phyloP scores from a whole-genome alignment of 2,888 invertebrate species.

The Octodonta nipae region DNA sequence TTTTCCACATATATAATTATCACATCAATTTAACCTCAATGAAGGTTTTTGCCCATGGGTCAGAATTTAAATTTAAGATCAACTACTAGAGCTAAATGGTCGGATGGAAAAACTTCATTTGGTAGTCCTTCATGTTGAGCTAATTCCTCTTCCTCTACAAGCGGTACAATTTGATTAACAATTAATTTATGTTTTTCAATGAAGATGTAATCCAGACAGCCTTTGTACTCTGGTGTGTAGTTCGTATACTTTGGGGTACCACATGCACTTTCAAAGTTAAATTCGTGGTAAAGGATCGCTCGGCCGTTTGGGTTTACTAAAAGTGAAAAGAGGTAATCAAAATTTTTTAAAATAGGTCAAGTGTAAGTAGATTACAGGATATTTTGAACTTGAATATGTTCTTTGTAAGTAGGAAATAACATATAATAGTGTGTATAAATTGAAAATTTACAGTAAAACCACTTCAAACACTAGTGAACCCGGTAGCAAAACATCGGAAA shows the following conservation, averaged over 20 bases:
- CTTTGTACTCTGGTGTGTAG: constrained; percentile 67
- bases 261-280: constrained; percentile 61
- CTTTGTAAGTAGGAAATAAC: too few relatives aligned
- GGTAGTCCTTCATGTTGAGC: constrained; percentile 64
- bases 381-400: too few relatives aligned
- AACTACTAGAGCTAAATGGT: constrained; percentile 76
- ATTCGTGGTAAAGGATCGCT: constrained; percentile 23
- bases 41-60: too few relatives aligned
- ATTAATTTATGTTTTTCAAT: constrained; percentile 51
- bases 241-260: constrained; percentile 76
- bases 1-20: too few relatives aligned
- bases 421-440: constrained; percentile 1
- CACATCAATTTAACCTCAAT: too few relatives aligned
- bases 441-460: background rate
- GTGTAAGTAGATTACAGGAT: too few relatives aligned
- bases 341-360: background rate
- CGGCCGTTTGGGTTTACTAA: constrained; percentile 46
- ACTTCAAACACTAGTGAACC: too few relatives aligned
- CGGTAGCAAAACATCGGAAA: too few relatives aligned
- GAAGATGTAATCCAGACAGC: constrained; percentile 84
- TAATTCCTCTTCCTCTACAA: constrained; percentile 69
- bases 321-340: constrained; percentile 3
- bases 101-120: constrained; percentile 79
- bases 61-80: constrained; percentile 41
- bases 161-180: constrained; percentile 60